phyloP scores from a whole-genome alignment of 2,888 invertebrate genomes.

The Thyatira batis region DNA sequence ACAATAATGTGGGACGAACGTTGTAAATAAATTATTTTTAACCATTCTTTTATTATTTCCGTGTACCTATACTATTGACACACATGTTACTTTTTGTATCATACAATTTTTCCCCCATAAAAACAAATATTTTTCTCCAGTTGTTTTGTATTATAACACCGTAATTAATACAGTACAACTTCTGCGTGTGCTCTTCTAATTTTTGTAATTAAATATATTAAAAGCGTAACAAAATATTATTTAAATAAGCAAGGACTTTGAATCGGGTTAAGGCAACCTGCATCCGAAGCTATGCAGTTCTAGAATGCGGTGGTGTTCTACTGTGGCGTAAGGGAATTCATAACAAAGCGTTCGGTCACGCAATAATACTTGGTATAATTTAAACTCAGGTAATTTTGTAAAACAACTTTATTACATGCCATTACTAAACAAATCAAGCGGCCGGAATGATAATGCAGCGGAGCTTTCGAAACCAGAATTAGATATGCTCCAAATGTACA shows the following conservation, averaged over 20 bases:
- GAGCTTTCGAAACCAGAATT: conserved; percentile 11
- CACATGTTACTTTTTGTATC: neutral
- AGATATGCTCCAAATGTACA: conserved; percentile 4
- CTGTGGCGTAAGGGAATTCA: neutral
- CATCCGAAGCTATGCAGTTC: neutral
- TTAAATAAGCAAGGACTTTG: neutral
- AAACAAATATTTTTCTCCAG: too few species aligned
- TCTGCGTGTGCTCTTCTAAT: too few species aligned
- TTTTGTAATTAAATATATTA: too few species aligned
- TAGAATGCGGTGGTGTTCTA: neutral
- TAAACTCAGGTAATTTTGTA: conserved; percentile 13
- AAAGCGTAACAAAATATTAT: too few species aligned
- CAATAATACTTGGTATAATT: conserved; percentile 6
- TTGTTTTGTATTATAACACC: too few species aligned
- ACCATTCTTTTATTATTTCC: neutral
- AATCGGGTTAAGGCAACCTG: neutral
- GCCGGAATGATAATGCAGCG: conserved; percentile 10
- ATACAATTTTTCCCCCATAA: too few species aligned
- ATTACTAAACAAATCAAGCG: conserved; percentile 13
- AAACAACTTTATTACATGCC: conserved; percentile 17
- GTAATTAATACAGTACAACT: too few species aligned
- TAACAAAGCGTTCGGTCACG: conserved; percentile 8
- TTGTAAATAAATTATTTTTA: neutral
- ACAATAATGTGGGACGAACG: neutral
- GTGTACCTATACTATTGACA: too few species aligned